phyloP scores from a whole-genome alignment of 2,113 vertebrate genomes.

The Jacana jacana region DNA sequence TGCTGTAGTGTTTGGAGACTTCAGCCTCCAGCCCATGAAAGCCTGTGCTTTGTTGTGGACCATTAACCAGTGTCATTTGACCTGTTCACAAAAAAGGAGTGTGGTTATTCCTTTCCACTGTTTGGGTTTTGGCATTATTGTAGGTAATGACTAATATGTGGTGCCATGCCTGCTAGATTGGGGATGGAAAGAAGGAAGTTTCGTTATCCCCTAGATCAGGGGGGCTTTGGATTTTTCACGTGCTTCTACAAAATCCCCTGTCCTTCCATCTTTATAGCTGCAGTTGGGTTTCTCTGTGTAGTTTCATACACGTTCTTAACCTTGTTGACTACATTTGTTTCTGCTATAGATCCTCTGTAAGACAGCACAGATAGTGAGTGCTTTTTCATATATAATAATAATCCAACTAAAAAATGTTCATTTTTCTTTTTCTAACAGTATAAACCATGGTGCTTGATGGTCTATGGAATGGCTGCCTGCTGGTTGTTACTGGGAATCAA shows the following conservation, averaged over 20 bases:
- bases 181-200: background rate
- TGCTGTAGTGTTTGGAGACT: background rate
- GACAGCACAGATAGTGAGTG: background rate
- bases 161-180: background rate
- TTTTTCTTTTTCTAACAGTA: constrained; percentile 70
- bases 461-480: constrained; percentile 86
- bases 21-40: background rate
- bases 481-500: constrained; percentile 81
- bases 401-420: background rate
- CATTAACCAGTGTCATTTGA: background rate
- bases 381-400: background rate
- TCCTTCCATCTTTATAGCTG: background rate
- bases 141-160: background rate
- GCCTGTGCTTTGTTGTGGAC: background rate
- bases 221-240: background rate
- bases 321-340: background rate
- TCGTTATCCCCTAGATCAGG: background rate
- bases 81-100: background rate
- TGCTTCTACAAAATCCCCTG: background rate
- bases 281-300: background rate
- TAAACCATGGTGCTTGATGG: constrained; percentile 78
- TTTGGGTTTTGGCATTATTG: background rate
- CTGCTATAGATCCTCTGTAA: background rate
- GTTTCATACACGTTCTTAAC: background rate
- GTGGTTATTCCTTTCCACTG: background rate